Conservation (phyloP, 2,888 invertebrate genomes). For the Xestia c-nigrum region DNA sequence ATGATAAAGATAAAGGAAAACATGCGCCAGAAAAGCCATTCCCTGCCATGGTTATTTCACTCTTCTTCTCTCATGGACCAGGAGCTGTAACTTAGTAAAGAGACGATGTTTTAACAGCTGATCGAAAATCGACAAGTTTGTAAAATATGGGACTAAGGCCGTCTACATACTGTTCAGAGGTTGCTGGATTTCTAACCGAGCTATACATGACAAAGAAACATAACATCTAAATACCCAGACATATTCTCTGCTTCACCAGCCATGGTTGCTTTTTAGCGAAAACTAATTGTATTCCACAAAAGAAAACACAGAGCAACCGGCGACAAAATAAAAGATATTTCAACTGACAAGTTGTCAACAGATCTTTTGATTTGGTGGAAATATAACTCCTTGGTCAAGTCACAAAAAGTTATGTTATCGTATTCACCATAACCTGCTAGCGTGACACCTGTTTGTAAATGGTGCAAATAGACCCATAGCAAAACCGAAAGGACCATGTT, state of each 20-base stretch:
- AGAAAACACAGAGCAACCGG: background rate
- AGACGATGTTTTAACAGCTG: background rate
- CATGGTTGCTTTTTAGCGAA: slow-evolving; percentile 22
- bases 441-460: too few relatives aligned
- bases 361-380: background rate
- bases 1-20: background rate
- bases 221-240: background rate
- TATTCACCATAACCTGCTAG: background rate
- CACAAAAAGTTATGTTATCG: background rate
- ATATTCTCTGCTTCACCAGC: slow-evolving; percentile 40
- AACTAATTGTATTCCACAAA: background rate
- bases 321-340: background rate
- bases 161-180: background rate
- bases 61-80: background rate
- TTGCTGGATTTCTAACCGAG: background rate
- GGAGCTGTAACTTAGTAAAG: background rate
- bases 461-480: too few relatives aligned
- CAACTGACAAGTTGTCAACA: background rate
- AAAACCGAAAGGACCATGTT: too few relatives aligned
- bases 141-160: background rate
- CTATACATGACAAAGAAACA: background rate
- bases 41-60: background rate
- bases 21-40: background rate
- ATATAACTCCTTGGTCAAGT: background rate
- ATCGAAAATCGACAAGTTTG: background rate